These are phyloP conservation scores for Zaprionus camerounensis DNA, from an alignment of 1,140 invertebrate genomes.

Conservation along the genomic window DNA sequence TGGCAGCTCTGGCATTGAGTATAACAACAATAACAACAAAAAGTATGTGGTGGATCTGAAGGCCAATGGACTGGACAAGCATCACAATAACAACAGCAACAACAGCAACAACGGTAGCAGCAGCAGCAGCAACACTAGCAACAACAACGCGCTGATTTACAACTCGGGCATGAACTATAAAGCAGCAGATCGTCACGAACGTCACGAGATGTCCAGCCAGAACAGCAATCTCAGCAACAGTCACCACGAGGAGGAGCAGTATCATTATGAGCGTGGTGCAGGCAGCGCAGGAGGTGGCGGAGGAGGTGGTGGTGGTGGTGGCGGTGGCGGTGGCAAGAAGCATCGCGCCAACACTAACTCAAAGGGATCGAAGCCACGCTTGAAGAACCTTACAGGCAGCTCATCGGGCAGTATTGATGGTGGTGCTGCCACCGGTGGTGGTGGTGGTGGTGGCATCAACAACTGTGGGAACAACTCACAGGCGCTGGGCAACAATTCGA, in stretches of 20 bases:
- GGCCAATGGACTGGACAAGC: constrained; percentile 61
- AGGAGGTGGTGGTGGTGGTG: constrained; percentile 57
- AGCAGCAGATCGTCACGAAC: constrained; percentile 73
- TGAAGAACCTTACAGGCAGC: constrained; percentile 78
- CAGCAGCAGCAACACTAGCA: constrained; percentile 50
- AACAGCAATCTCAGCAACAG: constrained; percentile 76
- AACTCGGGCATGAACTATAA: constrained; percentile 83
- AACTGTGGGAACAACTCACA: constrained; percentile 40
- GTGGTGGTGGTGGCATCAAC: constrained; percentile 31
- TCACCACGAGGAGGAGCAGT: constrained; percentile 67
- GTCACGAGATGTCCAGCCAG: constrained; percentile 81
- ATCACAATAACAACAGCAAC: constrained; percentile 52
- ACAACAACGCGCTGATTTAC: constrained; percentile 53
- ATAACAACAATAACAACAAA: constrained; percentile 62
- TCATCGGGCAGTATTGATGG: constrained; percentile 71
- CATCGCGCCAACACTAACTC: constrained; percentile 85
- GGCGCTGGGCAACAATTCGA: constrained; percentile 37
- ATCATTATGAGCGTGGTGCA: constrained; percentile 62
- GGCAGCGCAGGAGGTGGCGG: constrained; percentile 47
- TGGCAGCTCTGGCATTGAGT: constrained; percentile 64
- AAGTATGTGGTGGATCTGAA: constrained; percentile 70
- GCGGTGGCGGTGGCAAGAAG: constrained; percentile 81
- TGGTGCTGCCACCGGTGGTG: constrained; percentile 21
- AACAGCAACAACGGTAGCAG: constrained; percentile 35
- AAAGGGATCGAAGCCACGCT: constrained; percentile 80